Evolutionary conservation across 2,113 vertebrate genomes (phyloP), one percentile per base, ranked within the genome.

Genomic region (Pogonocichla stellata): DNA sequence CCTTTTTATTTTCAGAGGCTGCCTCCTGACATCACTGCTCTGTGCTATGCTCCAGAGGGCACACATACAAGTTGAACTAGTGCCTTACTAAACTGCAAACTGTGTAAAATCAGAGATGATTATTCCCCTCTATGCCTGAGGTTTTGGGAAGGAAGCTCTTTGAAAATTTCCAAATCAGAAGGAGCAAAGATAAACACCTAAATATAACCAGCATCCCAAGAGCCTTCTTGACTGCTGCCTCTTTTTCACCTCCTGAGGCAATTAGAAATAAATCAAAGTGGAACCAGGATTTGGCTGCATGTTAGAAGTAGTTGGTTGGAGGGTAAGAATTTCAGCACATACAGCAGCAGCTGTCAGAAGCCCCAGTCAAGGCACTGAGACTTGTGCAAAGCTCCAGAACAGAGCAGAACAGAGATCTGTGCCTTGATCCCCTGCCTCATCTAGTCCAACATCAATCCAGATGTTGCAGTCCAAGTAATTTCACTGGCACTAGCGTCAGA

Each of bases 1-100:
- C 24, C 43, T 92, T 94, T 96, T 88, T 61, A 62, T 91, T 80
- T 93, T 72, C 88, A 85, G 80, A 83, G 61, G 42, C 48, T 64
- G 50, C 56, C 75, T 85, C 56, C 70, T 73, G 69, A 85, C 42
- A 33, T 22, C 56, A 67, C 62, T 56, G 57, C 50, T 84, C 50
- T 67, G 14, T 43, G 31, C 75, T 90, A n/a, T n/a, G 81, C 69
- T 60, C 56, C 58, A 75, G 33, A 64, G 88, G 53, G n/a, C 19
- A 62, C n/a, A 62, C 60, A 42, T 48, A 79, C 33, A 81, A 90
- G 70, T 5, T 36, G 64, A 87, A 48, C 64, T 53, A 54, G 19
- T 65, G 43, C 61, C 86, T 90, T 88, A 43, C 62, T 93, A 72
- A 94, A 91, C 79, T 91, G 25, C 43, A 88, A 93, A 43, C 65